Percentiles rank a stretch among this genome's conserved stretches.
phyloP scores from a whole-genome alignment of 2,888 invertebrate species.

The Lottia scabra region DNA sequence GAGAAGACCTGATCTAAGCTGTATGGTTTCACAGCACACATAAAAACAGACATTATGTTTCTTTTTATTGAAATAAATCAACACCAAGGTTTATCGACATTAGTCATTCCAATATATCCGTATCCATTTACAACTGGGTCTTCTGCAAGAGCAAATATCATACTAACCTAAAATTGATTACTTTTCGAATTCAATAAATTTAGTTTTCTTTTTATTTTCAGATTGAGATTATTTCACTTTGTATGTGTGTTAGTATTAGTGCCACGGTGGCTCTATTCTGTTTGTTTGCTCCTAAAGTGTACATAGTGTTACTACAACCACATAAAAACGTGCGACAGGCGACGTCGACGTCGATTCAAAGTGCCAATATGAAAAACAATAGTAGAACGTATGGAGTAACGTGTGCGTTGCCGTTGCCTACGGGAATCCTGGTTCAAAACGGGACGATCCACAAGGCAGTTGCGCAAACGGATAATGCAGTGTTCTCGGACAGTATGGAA shows the following conservation, averaged over 20 bases:
- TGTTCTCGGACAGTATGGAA: slow-evolving; percentile 52
- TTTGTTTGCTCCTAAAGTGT: slow-evolving; percentile 79
- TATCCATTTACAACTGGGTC: too few relatives aligned
- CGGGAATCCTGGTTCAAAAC: slow-evolving; percentile 34
- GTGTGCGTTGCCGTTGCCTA: slow-evolving; percentile 22
- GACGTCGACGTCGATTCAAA: slow-evolving; percentile 34
- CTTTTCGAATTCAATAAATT: too few relatives aligned
- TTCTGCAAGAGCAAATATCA: too few relatives aligned
- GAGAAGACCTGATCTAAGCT: too few relatives aligned
- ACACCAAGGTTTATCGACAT: too few relatives aligned
- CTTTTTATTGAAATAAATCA: too few relatives aligned
- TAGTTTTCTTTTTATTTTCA: slow-evolving; percentile 63
- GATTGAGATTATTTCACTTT: slow-evolving; percentile 80
- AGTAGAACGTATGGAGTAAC: slow-evolving; percentile 33
- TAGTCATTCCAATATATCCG: too few relatives aligned
- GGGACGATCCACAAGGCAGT: slow-evolving; percentile 29
- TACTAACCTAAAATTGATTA: too few relatives aligned
- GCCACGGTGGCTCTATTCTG: slow-evolving; percentile 79
- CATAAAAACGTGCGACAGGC: slow-evolving; percentile 80
- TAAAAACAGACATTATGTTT: too few relatives aligned
- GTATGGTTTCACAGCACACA: too few relatives aligned
- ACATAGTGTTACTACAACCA: slow-evolving; percentile 80
- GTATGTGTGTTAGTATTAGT: slow-evolving; percentile 79
- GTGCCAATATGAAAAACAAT: slow-evolving; percentile 27
- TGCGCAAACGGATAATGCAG: slow-evolving; percentile 33